Conservation (phyloP, 2,113 vertebrate species). For the Cyprinodon brontotheroides region DNA sequence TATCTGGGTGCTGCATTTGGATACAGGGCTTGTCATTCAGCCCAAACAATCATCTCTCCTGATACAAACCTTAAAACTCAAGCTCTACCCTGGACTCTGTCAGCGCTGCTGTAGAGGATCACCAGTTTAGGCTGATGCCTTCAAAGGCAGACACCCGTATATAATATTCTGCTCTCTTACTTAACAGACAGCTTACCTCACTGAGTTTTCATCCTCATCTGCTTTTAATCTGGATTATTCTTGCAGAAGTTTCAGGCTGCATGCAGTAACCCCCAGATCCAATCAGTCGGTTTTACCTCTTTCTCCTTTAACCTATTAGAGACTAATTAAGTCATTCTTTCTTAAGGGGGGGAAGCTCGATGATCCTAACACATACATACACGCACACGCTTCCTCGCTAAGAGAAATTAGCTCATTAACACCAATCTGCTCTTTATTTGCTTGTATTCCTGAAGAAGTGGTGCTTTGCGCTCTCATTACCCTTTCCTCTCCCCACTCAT, state of each 20-base stretch:
- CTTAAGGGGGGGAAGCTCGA: constrained; percentile 40
- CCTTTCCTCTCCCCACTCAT: constrained; percentile 43
- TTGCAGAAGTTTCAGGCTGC: constrained; percentile 36
- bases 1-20: constrained; percentile 12
- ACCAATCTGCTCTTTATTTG: constrained; percentile 50
- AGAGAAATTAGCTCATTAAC: constrained; percentile 43
- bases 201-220: constrained; percentile 37
- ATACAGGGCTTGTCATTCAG: constrained; percentile 3
- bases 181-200: constrained; percentile 37
- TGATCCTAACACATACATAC: constrained; percentile 62
- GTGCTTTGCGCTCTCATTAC: constrained; percentile 36
- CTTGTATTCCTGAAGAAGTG: constrained; percentile 48
- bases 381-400: constrained; percentile 52
- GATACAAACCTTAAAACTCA: constrained; percentile 26
- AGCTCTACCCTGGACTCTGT: constrained; percentile 13
- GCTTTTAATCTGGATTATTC: constrained; percentile 49
- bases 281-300: constrained; percentile 28
- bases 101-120: constrained; percentile 24
- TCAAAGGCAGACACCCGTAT: constrained; percentile 15
- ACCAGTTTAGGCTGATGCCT: constrained; percentile 18
- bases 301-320: constrained; percentile 41
- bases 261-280: constrained; percentile 45
- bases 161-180: constrained; percentile 26
- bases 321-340: constrained; percentile 44
- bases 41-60: constrained; percentile 5